Evolutionary conservation across 2,113 vertebrate genomes (phyloP).

Genomic region (Sinocyclocheilus maitianheensis): DNA sequence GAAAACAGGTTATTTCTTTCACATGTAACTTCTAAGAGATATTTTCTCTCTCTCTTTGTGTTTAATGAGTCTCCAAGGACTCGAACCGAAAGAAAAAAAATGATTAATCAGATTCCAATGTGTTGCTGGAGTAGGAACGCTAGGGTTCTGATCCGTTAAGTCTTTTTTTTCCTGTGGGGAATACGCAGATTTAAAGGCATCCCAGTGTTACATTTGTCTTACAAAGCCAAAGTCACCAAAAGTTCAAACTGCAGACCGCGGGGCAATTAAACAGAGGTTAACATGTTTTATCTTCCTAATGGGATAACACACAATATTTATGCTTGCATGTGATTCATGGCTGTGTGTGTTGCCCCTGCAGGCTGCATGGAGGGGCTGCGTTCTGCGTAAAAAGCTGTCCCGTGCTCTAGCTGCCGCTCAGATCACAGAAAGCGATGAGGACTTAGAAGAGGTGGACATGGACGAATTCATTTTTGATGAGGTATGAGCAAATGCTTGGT

Average conservation of each 20-base stretch:
- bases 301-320: constrained; percentile 91
- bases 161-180: constrained; percentile 76
- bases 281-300: constrained; percentile 95
- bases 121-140: constrained; percentile 83
- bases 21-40: constrained; percentile 56
- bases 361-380: constrained; percentile 90
- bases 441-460: constrained; percentile 87
- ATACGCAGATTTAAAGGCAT: constrained; percentile 86
- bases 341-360: constrained; percentile 78
- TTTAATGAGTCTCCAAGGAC: constrained; percentile 86
- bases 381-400: constrained; percentile 85
- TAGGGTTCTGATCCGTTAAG: constrained; percentile 82
- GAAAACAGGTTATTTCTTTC: constrained; percentile 62
- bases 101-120: constrained; percentile 95
- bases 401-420: constrained; percentile 80
- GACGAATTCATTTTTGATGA: constrained; percentile 85
- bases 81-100: constrained; percentile 64
- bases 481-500: constrained; percentile 73
- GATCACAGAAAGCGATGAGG: constrained; percentile 78
- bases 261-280: constrained; percentile 85
- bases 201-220: constrained; percentile 92
- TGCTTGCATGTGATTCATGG: constrained; percentile 84
- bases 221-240: constrained; percentile 88
- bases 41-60: constrained; percentile 61
- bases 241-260: constrained; percentile 96